Evolutionary conservation across 2,888 invertebrate species (phyloP).

Genomic region (Macrosoma leucophasiata): DNA sequence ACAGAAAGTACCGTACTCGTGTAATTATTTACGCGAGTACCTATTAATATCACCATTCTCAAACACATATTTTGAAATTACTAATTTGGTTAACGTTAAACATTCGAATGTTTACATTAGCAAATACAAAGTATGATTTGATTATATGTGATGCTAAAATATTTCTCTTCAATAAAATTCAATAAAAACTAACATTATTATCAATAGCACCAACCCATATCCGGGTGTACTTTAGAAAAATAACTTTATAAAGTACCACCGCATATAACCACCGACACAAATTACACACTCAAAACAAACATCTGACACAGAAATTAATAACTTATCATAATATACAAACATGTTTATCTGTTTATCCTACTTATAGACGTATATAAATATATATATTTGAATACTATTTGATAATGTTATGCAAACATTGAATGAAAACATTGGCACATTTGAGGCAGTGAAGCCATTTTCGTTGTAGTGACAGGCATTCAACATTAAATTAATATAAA

Average conservation of each 20-base stretch:
- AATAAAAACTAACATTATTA: slow-evolving; percentile 9
- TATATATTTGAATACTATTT: slow-evolving; percentile 20
- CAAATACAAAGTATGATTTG: not conserved
- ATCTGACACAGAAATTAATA: slow-evolving; percentile 24
- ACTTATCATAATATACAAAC: slow-evolving; percentile 18
- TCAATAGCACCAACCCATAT: slow-evolving; percentile 64
- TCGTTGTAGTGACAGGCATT: slow-evolving; percentile 43
- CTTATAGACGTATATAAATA: slow-evolving; percentile 24
- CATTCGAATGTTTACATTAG: too few relatives aligned
- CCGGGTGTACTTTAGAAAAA: slow-evolving; percentile 45
- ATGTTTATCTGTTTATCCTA: slow-evolving; percentile 3
- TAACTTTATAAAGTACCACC: slow-evolving; percentile 43
- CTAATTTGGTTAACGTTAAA: too few relatives aligned
- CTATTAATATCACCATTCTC: too few relatives aligned
- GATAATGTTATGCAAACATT: slow-evolving; percentile 16
- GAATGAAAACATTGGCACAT: slow-evolving; percentile 47
- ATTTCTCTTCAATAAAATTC: slow-evolving; percentile 22
- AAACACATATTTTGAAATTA: too few relatives aligned
- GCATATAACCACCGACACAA: slow-evolving; percentile 39
- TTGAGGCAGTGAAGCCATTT: slow-evolving; percentile 41
- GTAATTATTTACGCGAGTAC: too few relatives aligned
- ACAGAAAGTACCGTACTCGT: too few relatives aligned
- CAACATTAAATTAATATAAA: slow-evolving; percentile 60
- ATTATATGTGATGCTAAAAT: slow-evolving; percentile 15
- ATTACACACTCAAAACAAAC: slow-evolving; percentile 31